Evolutionary conservation across 2,888 invertebrate species (phyloP).

Genomic region (Busseola fusca): DNA sequence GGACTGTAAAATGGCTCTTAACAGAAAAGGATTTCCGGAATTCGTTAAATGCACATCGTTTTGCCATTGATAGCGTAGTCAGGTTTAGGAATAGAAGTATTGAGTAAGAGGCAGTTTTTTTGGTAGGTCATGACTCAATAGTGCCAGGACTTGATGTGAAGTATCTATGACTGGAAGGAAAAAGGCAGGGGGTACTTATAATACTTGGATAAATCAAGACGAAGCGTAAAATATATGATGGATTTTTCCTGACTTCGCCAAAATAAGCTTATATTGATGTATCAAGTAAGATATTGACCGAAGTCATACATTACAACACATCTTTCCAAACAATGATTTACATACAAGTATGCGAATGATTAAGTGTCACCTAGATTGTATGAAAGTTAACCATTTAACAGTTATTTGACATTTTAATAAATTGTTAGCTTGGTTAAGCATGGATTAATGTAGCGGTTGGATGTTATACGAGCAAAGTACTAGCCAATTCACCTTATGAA

Average conservation of each 20-base stretch:
- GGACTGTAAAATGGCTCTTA: too few species aligned
- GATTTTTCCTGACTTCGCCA: not conserved
- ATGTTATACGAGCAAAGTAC: conserved; percentile 28
- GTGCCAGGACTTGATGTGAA: too few species aligned
- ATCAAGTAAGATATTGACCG: not conserved
- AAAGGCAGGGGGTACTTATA: not conserved
- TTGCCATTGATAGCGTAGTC: conserved; percentile 13
- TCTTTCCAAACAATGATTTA: conserved; percentile 19
- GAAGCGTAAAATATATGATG: not conserved
- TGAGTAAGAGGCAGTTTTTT: not conserved
- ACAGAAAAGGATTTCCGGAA: not conserved
- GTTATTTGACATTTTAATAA: not conserved
- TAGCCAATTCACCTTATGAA: conserved; percentile 40
- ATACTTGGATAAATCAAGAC: not conserved
- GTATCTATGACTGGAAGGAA: not conserved
- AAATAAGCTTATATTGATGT: conserved; percentile 3
- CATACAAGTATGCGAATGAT: conserved; percentile 25
- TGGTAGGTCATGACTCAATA: too few species aligned
- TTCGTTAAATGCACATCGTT: not conserved
- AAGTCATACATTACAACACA: not conserved
- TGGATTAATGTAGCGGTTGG: not conserved
- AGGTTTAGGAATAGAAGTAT: not conserved
- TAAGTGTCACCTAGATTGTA: not conserved
- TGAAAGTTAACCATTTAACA: conserved; percentile 7
- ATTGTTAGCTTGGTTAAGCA: not conserved